These are phyloP conservation scores for Pseudotriccus pelzelni DNA, from an alignment of 2,797 vertebrate genomes.

Conservation along the genomic window DNA sequence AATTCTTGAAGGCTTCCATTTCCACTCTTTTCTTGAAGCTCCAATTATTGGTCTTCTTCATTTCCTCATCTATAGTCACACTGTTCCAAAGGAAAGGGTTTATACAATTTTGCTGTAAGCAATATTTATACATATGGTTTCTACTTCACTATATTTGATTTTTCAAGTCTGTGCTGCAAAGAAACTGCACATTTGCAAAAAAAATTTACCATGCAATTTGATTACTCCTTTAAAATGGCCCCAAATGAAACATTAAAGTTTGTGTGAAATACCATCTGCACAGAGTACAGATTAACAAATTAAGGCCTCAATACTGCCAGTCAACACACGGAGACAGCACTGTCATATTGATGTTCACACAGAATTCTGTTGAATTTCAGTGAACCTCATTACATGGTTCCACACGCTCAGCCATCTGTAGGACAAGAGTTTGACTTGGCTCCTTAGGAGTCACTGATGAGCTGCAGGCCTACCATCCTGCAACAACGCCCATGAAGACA, in stretches of 20 bases:
- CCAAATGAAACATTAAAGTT: neutral
- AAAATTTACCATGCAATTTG: neutral
- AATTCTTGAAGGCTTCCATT: neutral
- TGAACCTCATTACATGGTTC: neutral
- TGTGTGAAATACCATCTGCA: neutral
- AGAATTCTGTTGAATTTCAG: neutral
- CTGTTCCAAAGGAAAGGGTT: neutral
- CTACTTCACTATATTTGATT: neutral
- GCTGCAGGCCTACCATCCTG: neutral
- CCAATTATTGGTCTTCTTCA: neutral
- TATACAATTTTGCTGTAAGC: neutral
- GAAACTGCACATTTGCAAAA: neutral
- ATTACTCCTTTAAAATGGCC: neutral
- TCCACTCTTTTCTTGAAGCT: neutral
- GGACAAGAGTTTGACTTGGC: neutral
- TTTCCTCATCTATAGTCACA: neutral
- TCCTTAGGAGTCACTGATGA: neutral
- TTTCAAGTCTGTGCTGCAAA: neutral
- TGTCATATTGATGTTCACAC: neutral
- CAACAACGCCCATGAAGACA: neutral
- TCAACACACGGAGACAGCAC: neutral
- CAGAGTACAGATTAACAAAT: neutral
- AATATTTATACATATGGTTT: neutral
- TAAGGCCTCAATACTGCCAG: neutral
- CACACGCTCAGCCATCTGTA: neutral